These are phyloP conservation scores for Chloromyia formosa DNA, from an alignment of 2,888 invertebrate species.

Conservation along the genomic window DNA sequence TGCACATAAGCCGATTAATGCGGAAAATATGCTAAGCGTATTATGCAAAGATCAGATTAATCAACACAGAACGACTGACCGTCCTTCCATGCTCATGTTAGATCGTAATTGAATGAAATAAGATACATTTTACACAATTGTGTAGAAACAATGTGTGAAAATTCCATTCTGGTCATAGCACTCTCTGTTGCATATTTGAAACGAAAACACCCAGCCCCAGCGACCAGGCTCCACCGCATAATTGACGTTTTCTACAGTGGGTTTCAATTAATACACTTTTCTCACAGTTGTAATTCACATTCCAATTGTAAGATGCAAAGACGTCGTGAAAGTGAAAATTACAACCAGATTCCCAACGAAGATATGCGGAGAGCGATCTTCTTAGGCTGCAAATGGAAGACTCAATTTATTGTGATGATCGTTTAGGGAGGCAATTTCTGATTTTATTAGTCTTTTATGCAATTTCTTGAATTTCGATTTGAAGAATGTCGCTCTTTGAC, in stretches of 20 bases:
- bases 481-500: no score
- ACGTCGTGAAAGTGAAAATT: no score
- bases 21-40: constrained; percentile 32
- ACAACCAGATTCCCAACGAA: no score
- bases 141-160: constrained; percentile 18
- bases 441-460: no score
- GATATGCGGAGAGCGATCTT: no score
- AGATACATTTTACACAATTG: background rate
- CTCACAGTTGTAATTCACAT: background rate
- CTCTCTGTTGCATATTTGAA: background rate
- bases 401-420: no score
- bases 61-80: constrained; percentile 24
- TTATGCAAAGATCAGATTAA: constrained; percentile 32
- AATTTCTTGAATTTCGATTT: no score
- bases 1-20: constrained; percentile 16
- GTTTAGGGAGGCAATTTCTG: no score
- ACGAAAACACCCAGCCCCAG: no score
- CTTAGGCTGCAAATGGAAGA: no score
- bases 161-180: constrained; percentile 34
- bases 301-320: no score
- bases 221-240: background rate
- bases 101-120: constrained; percentile 34
- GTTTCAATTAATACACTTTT: constrained; percentile 19
- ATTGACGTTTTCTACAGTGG: constrained; percentile 13
- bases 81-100: constrained; percentile 12